These are phyloP conservation scores for Cyphomyrus plagiostoma DNA, from an alignment of 2,113 vertebrate genomes.

Conservation along the genomic window DNA sequence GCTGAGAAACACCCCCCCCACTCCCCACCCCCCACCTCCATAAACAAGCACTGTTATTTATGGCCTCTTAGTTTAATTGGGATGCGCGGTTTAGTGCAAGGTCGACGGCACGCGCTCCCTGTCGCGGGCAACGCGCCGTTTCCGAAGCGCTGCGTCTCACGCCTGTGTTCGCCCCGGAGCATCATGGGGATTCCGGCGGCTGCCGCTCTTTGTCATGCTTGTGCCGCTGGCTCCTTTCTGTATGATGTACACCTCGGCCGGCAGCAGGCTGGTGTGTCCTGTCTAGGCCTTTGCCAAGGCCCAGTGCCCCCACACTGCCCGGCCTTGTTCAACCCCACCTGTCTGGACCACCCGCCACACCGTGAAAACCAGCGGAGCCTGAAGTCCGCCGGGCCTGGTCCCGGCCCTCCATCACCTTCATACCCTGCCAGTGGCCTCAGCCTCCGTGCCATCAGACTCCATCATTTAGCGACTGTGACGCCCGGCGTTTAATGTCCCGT, in stretches of 20 bases:
- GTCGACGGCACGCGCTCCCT: not conserved
- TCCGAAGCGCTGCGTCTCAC: not conserved
- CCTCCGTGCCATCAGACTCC: not conserved
- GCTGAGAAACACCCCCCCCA: not conserved
- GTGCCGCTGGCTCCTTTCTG: not conserved
- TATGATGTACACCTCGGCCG: not conserved
- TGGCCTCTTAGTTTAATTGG: constrained; percentile 1
- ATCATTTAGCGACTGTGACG: not conserved
- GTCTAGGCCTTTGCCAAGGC: not conserved
- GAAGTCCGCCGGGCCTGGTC: not conserved
- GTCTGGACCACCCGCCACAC: not conserved
- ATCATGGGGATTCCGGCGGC: not conserved
- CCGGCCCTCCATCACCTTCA: not conserved
- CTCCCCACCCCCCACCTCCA: not conserved
- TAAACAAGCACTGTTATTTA: not conserved
- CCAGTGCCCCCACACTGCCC: not conserved
- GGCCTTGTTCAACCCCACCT: not conserved
- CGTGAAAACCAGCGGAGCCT: not conserved
- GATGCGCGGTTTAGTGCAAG: not conserved
- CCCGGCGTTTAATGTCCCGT: not conserved
- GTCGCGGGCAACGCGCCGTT: not conserved
- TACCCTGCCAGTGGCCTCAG: not conserved
- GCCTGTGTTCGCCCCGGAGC: not conserved
- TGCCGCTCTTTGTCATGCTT: not conserved
- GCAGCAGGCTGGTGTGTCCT: not conserved